Evolutionary conservation across 1,140 invertebrate species (phyloP), one percentile per base, ranked within the genome.

Genomic region (Chionoecetes opilio): DNA sequence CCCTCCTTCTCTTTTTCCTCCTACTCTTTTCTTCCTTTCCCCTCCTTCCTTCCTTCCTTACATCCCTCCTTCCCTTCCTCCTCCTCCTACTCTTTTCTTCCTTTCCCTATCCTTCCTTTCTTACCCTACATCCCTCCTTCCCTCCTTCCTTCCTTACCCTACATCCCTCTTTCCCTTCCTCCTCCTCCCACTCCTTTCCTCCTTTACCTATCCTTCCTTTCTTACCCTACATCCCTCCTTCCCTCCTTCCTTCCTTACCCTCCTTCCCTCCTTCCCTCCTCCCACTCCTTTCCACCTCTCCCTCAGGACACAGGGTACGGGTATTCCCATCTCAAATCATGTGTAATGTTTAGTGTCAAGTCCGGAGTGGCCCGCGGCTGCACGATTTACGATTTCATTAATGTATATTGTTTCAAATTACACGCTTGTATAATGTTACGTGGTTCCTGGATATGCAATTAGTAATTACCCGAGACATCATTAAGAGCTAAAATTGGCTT

Each of bases 331-430:
- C 63, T 26, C 63, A 75, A 75, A 75, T 53, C 46, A 91, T 38
- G 34, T n/a, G n/a, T 91, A 35, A 34, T 34, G 46, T 91, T 75
- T 35, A 91, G 89, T 53, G 38, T 53, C 32, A 53, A 34, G 32
- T 2, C 11, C 35, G 5, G 53, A 91, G 11, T 26, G 26, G 26
- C 53, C 89, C 8, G 46, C 31, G 46, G 46, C 21, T 75, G 35
- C 32, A 75, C 31, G 53, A 91, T 91, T 91, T 91, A 91, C 53
- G 46, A 75, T 91, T 91, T 91, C 89, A 91, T 91, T 90, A 91
- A 91, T 91, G 89, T 91, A 91, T 91, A 91, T 91, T 91, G 89
- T 91, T 91, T 91, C 89, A 91, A 91, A 91, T 91, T 91, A 91
- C 46, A 91, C 89, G 53, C 53, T 91, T 26, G 53, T 75, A 26